phyloP scores from a whole-genome alignment of 1,140 invertebrate genomes.

The Lucilia cuprina region DNA sequence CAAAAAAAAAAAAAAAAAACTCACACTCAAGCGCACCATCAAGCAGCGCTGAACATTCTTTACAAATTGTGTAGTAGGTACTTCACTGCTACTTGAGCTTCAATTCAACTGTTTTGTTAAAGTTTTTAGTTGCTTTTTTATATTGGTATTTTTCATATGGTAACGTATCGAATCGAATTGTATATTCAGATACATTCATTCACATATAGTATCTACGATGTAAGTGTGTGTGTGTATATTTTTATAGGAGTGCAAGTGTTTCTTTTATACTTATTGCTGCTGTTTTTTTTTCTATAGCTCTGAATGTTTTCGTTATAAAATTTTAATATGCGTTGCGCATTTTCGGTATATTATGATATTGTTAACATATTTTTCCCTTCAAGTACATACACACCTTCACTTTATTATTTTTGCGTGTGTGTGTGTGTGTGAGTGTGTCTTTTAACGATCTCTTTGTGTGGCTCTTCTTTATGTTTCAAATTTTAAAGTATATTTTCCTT shows the following conservation, averaged over 20 bases:
- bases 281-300: not conserved
- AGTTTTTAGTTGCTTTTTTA: no score
- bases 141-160: not conserved
- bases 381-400: not conserved
- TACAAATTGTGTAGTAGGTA: not conserved
- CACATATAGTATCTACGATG: not conserved
- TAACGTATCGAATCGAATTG: not conserved
- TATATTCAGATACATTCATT: not conserved
- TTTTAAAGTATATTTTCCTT: not conserved
- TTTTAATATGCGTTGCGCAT: slow-evolving; percentile 20
- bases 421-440: no score
- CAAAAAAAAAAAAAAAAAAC: not conserved
- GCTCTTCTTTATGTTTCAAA: not conserved
- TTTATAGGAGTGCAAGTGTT: not conserved
- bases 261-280: not conserved
- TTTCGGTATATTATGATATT: slow-evolving; percentile 8
- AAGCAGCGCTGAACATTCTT: not conserved
- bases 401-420: no score
- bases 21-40: not conserved
- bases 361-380: not conserved
- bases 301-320: slow-evolving; percentile 3
- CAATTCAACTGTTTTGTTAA: not conserved
- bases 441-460: no score
- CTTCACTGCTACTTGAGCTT: not conserved
- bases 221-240: not conserved